Conservation (phyloP, 23 tunicate species). For the Styela plicata region DNA sequence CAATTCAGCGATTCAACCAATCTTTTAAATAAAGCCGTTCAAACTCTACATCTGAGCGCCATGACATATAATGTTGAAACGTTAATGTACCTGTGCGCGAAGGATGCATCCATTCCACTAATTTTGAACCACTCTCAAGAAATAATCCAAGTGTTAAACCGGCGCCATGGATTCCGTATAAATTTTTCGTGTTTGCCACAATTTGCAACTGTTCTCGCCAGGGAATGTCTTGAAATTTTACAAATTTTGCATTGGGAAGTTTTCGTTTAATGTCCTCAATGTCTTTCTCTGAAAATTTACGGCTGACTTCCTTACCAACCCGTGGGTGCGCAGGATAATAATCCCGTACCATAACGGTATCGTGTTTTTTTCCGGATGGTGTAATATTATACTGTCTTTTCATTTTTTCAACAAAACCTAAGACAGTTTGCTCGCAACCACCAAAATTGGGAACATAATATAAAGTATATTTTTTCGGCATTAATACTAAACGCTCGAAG, state of each 20-base stretch:
- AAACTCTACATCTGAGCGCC: not conserved
- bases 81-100: not conserved
- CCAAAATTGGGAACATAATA: not conserved
- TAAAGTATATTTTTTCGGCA: not conserved
- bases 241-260: not conserved
- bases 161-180: not conserved
- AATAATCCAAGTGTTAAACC: not conserved
- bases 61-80: not conserved
- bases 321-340: not conserved
- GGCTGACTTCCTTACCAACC: not conserved
- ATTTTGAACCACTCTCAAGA: not conserved
- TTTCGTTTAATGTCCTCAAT: too few species aligned
- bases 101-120: not conserved
- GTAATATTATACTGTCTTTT: not conserved
- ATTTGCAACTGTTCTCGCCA: not conserved
- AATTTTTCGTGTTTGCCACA: not conserved
- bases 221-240: not conserved
- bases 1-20: not conserved
- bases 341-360: not conserved
- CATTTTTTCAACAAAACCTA: not conserved
- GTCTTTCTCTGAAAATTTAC: not conserved
- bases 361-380: not conserved
- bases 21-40: not conserved
- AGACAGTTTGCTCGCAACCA: not conserved
- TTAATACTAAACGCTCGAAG: not conserved